phyloP scores from a whole-genome alignment of 2,113 vertebrate genomes.

The Isichthys henryi region DNA sequence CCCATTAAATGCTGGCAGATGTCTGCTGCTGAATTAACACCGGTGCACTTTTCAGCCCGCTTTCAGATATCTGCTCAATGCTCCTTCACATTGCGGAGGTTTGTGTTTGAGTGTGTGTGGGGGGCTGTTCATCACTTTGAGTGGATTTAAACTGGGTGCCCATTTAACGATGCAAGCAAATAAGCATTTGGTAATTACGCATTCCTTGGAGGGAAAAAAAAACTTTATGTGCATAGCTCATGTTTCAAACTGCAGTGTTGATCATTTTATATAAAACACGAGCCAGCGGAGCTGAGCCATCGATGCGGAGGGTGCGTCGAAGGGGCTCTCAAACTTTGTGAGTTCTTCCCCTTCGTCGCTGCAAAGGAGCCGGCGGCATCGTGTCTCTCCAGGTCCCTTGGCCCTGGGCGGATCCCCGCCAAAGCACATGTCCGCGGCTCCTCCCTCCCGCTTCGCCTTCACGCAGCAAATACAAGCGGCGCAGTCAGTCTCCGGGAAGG shows the following conservation, averaged over 20 bases:
- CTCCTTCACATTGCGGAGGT: background rate
- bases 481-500: background rate
- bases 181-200: background rate
- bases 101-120: background rate
- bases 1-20: background rate
- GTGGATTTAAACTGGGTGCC: background rate
- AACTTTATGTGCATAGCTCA: background rate
- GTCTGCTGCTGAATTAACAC: background rate
- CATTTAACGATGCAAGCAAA: background rate
- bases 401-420: background rate
- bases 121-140: background rate
- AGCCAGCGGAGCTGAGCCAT: background rate
- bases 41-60: background rate
- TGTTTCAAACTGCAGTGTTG: background rate
- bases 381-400: background rate
- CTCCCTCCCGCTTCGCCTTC: constrained; percentile 13
- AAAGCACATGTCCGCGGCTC: background rate
- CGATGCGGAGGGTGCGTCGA: background rate
- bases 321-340: background rate
- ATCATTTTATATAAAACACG: background rate
- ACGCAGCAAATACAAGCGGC: background rate
- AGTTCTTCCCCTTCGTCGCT: background rate
- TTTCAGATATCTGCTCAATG: background rate
- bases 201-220: background rate
- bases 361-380: background rate